These are phyloP conservation scores for Rhyacichthys aspro DNA, from an alignment of 2,797 vertebrate genomes.

Conservation along the genomic window DNA sequence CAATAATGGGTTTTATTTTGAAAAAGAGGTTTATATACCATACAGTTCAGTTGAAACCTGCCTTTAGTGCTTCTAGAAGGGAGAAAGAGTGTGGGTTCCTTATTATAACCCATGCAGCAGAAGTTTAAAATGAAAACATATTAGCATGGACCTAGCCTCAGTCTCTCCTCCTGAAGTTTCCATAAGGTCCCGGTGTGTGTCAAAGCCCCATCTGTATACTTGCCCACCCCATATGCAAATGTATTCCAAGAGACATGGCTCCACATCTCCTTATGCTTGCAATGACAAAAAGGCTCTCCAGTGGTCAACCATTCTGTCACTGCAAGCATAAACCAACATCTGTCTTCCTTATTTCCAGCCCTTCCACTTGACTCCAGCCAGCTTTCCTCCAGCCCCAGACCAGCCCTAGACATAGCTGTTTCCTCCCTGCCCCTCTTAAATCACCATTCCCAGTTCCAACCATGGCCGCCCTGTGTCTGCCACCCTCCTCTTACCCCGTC, in stretches of 20 bases:
- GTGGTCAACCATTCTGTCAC: conserved; percentile 44
- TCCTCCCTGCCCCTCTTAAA: conserved; percentile 62
- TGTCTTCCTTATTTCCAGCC: conserved; percentile 47
- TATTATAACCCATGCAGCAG: too few species aligned
- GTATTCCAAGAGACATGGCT: conserved; percentile 47
- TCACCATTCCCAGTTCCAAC: conserved; percentile 52
- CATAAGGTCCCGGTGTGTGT: conserved; percentile 41
- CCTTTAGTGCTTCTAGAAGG: too few species aligned
- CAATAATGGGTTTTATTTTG: too few species aligned
- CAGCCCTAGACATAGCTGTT: conserved; percentile 54
- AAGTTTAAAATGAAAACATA: not conserved
- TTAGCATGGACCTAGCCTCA: conserved; percentile 19
- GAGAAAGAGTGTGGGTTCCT: too few species aligned
- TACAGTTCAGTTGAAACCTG: too few species aligned
- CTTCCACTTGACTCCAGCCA: conserved; percentile 63
- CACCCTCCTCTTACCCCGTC: conserved; percentile 26
- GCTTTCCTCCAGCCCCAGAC: conserved; percentile 43
- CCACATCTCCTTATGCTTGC: conserved; percentile 38
- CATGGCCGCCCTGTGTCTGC: conserved; percentile 31
- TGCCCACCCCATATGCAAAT: conserved; percentile 30
- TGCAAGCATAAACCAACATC: conserved; percentile 23
- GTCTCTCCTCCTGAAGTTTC: conserved; percentile 29
- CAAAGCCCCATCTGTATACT: conserved; percentile 34
- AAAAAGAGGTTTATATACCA: too few species aligned
- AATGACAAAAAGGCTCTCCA: conserved; percentile 35